Base-by-base conservation (phyloP, 1,140 invertebrate genomes). In the Drosophila cardini region DNA sequence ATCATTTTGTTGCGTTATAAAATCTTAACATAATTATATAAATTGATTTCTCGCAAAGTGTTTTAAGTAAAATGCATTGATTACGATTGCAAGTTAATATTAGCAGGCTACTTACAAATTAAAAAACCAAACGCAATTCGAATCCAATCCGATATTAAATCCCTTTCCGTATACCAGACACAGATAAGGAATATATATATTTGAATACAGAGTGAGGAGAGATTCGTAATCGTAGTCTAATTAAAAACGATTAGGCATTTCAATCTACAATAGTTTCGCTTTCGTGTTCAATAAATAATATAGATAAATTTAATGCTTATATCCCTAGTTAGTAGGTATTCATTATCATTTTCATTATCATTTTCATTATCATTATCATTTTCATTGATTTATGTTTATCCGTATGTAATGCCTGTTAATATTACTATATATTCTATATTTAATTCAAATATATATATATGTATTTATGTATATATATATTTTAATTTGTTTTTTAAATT, bases 11-110 rank as follows among this genome's bases (percentile, higher is more conserved):
- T 79, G 78, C 80, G 76, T 90, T 90, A 85, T 90, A 90, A 90
- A 90, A 90, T 86, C 85, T 90, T 90, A 90, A 90, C 85, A 81
- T 90, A 90, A 90, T 78, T 90, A 90, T 90, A 72, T 72, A 85
- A 85, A 76, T 89, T 84, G 77, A 75, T 80, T 81, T 74, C 68
- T 72, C 76, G 79, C 68, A 69, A 77, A 45, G 58, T 46, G 67
- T 50, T 50, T 63, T 69, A 87, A 87, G 79, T 87, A 83, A 86
- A 86, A 86, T 86, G 83, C 83, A 86, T 72, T 77, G 83, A 86
- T 86, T 86, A 82, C 71, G 82, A 34, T 86, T 69, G 82, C 80
- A 70, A 75, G 74, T 78, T 58, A 62, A 81, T 26, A 26, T 77
- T 55, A 87, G 83, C 79, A 58, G 79, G 70, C 83, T 87, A 87